These are phyloP conservation scores for Hyles euphorbiae DNA, from an alignment of 1,140 invertebrate species.

Conservation along the genomic window DNA sequence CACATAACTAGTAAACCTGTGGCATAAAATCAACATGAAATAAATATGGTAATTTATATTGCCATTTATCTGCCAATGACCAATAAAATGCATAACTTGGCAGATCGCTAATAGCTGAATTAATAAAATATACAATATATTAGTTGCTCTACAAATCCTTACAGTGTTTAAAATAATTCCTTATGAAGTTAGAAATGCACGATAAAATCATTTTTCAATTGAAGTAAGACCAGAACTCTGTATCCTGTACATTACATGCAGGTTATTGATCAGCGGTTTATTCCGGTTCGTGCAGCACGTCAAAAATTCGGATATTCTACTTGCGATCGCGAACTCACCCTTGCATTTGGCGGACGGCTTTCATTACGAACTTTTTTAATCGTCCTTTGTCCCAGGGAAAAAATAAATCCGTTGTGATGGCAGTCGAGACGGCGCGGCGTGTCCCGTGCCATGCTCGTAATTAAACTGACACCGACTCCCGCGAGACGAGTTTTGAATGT, in stretches of 20 bases:
- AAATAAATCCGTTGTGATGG: slow-evolving; percentile 67
- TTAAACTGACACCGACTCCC: slow-evolving; percentile 68
- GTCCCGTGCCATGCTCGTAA: slow-evolving; percentile 49
- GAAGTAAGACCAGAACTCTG: too few relatives aligned
- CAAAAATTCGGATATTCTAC: slow-evolving; percentile 12
- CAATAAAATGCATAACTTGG: too few relatives aligned
- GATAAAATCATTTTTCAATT: too few relatives aligned
- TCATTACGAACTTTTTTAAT: slow-evolving; percentile 74
- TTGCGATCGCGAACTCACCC: slow-evolving; percentile 38
- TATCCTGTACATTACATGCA: not conserved
- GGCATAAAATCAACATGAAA: too few relatives aligned
- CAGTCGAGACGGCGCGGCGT: slow-evolving; percentile 47
- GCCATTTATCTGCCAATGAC: too few relatives aligned
- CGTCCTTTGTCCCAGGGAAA: slow-evolving; percentile 67
- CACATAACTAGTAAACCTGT: too few relatives aligned
- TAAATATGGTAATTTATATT: too few relatives aligned
- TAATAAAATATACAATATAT: too few relatives aligned
- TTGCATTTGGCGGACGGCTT: slow-evolving; percentile 55
- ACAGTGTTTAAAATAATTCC: too few relatives aligned
- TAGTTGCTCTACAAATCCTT: too few relatives aligned
- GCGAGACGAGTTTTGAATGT: slow-evolving; percentile 71
- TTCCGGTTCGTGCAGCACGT: not conserved
- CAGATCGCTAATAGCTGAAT: too few relatives aligned
- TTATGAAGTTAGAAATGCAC: too few relatives aligned
- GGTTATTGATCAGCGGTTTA: not conserved